A percentile compares a stretch with the other conserved stretches of the same genome.
These are phyloP conservation scores for Phyto melanocephala DNA, from an alignment of 2,888 invertebrate genomes.

Conservation along the genomic window DNA sequence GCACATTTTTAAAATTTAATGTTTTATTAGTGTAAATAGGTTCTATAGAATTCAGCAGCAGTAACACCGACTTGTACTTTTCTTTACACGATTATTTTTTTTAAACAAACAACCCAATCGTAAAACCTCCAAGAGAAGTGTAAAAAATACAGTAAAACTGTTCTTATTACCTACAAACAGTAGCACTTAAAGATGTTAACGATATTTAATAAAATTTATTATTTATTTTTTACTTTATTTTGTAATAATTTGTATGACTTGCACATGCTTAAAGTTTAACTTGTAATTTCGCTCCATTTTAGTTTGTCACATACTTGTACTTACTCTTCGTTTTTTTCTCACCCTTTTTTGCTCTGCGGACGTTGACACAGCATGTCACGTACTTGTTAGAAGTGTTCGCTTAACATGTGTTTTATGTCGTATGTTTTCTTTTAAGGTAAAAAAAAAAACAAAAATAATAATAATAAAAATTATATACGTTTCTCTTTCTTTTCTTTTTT, in stretches of 20 bases:
- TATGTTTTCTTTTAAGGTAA: background rate
- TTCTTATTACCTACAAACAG: too few species aligned
- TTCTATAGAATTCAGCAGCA: background rate
- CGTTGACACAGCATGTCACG: conserved; percentile 33
- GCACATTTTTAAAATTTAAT: conserved; percentile 29
- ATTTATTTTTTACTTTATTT: background rate
- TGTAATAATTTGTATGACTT: conserved; percentile 38
- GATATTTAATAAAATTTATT: conserved; percentile 40
- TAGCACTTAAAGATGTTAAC: too few species aligned
- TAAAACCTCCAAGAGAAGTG: too few species aligned
- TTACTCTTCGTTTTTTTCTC: background rate
- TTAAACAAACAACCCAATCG: too few species aligned
- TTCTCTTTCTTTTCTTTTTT: background rate
- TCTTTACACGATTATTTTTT: too few species aligned
- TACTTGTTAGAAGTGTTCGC: conserved; percentile 47
- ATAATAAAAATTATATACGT: background rate
- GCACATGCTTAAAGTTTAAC: conserved; percentile 35
- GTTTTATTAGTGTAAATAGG: conserved; percentile 8
- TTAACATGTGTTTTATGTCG: conserved; percentile 51
- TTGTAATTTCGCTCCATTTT: conserved; percentile 30
- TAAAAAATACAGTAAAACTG: too few species aligned
- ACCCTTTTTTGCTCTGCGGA: too few species aligned
- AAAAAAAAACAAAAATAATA: background rate
- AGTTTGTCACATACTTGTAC: conserved; percentile 11
- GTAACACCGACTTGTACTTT: background rate